Base-by-base conservation (phyloP, 2,797 vertebrate genomes). In the Anas capensis region DNA sequence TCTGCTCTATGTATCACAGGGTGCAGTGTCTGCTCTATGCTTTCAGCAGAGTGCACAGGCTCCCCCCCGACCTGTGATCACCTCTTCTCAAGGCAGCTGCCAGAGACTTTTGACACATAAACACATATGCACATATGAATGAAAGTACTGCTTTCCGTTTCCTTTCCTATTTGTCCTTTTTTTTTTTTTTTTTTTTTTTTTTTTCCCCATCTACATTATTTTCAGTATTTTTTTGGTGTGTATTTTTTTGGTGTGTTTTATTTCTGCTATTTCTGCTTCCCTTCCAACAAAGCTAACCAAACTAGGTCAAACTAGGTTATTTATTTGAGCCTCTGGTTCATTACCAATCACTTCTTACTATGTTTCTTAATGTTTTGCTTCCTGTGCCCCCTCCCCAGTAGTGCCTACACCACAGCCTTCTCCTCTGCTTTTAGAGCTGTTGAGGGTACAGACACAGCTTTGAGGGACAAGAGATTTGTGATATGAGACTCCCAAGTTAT, bases 11-110 rank as follows among this genome's bases (percentile, higher is more conserved):
- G 8, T 24, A 49, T 49, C 48, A 24, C 48, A 49, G 48, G 65
- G 40, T 24, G 34, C 18, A 21, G 38, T 14, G 31, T 40, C 69
- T 79, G 77, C 49, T 76, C 85, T 73, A 34, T 0, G 8, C 66
- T 46, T 79, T 29, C 70, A 90, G 77, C 73, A 64, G 80, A 34
- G 51, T 1, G 0, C 3, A 8, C 34, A 75, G 81, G 73, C 69
- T 84, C 29, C 77, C 31, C 72, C 36, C 54, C 79, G 76, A 80
- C 85, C 69, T 18, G 58, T 36, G 66, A 88, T 83, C 92, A 90
- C 46, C 72, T 65, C 68, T 90, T 62, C 83, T 76, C 21, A 17
- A 93, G 56, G 73, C 38, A 92, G 81, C 62, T 90, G 66, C 73
- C 86, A 94, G 73, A 48, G 12, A 34, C 48, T 85, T 86, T 12